These are phyloP conservation scores for Xanthia icteritia DNA, from an alignment of 2,888 invertebrate genomes.

Conservation along the genomic window DNA sequence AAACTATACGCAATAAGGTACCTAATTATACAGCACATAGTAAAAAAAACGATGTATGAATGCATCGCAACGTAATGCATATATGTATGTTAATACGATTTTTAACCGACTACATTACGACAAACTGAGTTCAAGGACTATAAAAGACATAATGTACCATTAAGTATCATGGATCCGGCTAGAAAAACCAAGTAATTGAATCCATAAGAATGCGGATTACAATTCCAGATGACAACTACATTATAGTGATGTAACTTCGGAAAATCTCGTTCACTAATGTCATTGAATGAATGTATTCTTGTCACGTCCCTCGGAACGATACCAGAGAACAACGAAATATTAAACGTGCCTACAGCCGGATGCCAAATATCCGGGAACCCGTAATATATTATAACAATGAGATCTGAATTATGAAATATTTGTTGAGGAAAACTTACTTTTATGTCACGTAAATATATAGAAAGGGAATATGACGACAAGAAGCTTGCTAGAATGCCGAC, in stretches of 20 bases:
- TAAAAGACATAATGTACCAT: neutral
- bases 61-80: slow-evolving; percentile 16
- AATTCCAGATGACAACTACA: slow-evolving; percentile 22
- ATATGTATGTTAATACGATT: slow-evolving; percentile 19
- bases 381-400: slow-evolving; percentile 22
- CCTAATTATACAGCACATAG: neutral
- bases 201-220: slow-evolving; percentile 56
- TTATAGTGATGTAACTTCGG: slow-evolving; percentile 25
- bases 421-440: slow-evolving; percentile 9
- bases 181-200: slow-evolving; percentile 29
- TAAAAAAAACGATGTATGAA: neutral
- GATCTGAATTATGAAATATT: slow-evolving; percentile 23
- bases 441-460: neutral
- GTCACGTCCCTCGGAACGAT: slow-evolving; percentile 49
- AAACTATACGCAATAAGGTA: too few relatives aligned
- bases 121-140: slow-evolving; percentile 29
- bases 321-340: slow-evolving; percentile 44
- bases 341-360: slow-evolving; percentile 44
- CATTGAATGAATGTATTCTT: slow-evolving; percentile 45
- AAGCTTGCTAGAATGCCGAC: neutral
- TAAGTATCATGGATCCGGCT: slow-evolving; percentile 13
- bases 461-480: neutral
- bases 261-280: slow-evolving; percentile 39
- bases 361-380: slow-evolving; percentile 40
- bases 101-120: neutral